phyloP scores from a whole-genome alignment of 2,113 vertebrate genomes.

The Platysternon megacephalum region DNA sequence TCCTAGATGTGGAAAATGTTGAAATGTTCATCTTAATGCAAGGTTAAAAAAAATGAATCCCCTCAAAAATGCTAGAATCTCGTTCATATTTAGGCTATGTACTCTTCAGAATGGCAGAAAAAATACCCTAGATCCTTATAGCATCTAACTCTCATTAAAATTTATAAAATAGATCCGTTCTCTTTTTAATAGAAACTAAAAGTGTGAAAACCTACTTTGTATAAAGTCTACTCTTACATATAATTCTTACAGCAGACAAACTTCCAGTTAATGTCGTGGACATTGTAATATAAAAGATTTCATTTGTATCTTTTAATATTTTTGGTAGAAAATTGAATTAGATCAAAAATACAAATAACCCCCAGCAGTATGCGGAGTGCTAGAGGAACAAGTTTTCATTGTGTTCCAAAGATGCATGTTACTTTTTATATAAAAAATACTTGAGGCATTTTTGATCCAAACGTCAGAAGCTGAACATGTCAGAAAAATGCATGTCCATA shows the following conservation, averaged over 20 bases:
- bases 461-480: conserved; percentile 22
- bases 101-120: conserved; percentile 31
- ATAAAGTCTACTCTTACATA: conserved; percentile 6
- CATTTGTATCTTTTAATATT: conserved; percentile 37
- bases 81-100: conserved; percentile 2
- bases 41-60: neutral
- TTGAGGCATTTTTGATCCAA: conserved; percentile 40
- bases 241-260: conserved; percentile 11
- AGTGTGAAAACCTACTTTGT: conserved; percentile 43
- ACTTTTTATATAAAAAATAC: conserved; percentile 21
- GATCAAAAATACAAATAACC: conserved; percentile 50
- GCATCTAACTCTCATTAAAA: conserved; percentile 52
- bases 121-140: neutral
- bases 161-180: conserved; percentile 48
- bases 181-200: conserved; percentile 31
- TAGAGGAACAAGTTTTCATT: neutral
- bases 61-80: neutral
- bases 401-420: conserved; percentile 6
- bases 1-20: neutral
- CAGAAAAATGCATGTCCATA: neutral
- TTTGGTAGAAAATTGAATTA: conserved; percentile 42
- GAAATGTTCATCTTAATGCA: conserved; percentile 1
- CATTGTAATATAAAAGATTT: conserved; percentile 20
- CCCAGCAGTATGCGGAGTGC: neutral
- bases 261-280: conserved; percentile 7